A percentile compares a stretch with the other conserved stretches of the same genome.
Evolutionary conservation across 2,797 vertebrate genomes (phyloP).

Genomic region (Urosaurus nigricauda): DNA sequence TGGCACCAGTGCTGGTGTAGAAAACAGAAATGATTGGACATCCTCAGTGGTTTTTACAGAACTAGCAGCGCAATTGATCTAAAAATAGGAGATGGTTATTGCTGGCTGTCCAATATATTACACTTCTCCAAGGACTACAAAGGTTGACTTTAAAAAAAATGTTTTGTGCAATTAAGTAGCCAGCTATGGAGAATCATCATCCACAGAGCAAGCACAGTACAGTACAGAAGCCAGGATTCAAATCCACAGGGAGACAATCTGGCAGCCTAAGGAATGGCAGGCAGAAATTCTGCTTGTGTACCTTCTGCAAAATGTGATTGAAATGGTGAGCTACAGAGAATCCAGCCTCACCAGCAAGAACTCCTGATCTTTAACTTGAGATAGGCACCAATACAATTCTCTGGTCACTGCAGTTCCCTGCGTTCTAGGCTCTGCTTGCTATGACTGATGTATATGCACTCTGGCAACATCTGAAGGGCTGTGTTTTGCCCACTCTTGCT

Average conservation of each 20-base stretch:
- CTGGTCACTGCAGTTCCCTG: no score
- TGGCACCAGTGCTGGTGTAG: slow-evolving; percentile 7
- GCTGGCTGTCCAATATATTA: slow-evolving; percentile 12
- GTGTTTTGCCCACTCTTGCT: no score
- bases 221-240: background rate
- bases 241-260: background rate
- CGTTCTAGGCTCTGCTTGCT: no score
- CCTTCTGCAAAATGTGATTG: background rate
- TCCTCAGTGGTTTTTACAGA: slow-evolving; percentile 15
- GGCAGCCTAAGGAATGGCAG: background rate
- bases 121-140: slow-evolving; percentile 21
- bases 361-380: background rate
- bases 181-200: background rate
- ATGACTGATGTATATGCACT: no score
- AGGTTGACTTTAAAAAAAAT: slow-evolving; percentile 1
- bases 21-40: slow-evolving; percentile 19
- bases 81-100: slow-evolving; percentile 35
- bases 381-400: no score
- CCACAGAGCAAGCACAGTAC: background rate
- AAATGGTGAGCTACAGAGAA: background rate
- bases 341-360: background rate
- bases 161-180: background rate
- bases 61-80: slow-evolving; percentile 6
- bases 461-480: no score
- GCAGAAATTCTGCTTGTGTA: background rate